Evolutionary conservation across 2,113 vertebrate genomes (phyloP), one percentile per base, ranked within the genome.

Genomic region (Plestiodon gilberti): DNA sequence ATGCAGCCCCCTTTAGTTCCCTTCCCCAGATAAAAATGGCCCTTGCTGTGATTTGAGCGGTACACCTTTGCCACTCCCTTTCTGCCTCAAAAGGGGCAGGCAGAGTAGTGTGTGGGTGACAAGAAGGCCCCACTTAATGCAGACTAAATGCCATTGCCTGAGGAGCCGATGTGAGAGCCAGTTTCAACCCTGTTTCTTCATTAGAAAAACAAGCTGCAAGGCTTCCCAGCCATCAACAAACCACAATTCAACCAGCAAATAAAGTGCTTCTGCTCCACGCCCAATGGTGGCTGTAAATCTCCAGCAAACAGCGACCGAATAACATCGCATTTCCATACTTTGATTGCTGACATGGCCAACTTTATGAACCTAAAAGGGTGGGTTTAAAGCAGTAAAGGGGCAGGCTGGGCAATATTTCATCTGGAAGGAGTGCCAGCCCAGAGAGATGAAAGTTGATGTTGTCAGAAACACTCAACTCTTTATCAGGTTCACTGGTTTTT

Each of bases 161-260:
- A 28, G 35, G 15, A 78, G 75, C 65, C 22, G 64, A 52, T 87
- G 59, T 38, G 59, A 81, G 43, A 87, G 33, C 40, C n/a, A 75
- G 59, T 81, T 81, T 61, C 57, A 73, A n/a, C 4, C 57, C 38
- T 73, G 35, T 57, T 81, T 64, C 78, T 52, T 87, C 70, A 74
- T 4, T 73, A 13, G 71, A 76, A 64, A 64, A 76, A 76, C 38
- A 75, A 83, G 70, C 57, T 74, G 57, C 82, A 62, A 81, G 57
- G 78, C 38, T 86, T 86, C 7, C 10, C 74, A 87, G 38, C 69
- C 78, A 75, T 65, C 78, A 62, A 75, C 82, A 87, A 87, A 75
- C 69, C 70, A 87, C 59, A 87, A 81, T 40, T 81, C 85, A 81
- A 40, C 70, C n/a, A 55, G 23, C 40, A 87, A 81, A 87, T 87